These are phyloP conservation scores for Fulmarus glacialis DNA, from an alignment of 2,113 vertebrate genomes.

Conservation along the genomic window DNA sequence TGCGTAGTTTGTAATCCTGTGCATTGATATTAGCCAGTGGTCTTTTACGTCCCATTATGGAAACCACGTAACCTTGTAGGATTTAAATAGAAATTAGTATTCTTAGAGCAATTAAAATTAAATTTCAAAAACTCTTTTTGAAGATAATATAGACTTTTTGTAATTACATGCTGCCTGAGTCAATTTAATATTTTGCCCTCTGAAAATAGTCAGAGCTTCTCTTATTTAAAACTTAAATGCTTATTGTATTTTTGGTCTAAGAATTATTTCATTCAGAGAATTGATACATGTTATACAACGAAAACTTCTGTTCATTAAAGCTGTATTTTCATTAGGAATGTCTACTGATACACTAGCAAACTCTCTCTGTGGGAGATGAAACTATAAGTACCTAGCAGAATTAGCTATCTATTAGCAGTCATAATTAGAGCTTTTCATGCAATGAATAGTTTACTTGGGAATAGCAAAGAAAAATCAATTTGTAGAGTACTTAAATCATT, in stretches of 20 bases:
- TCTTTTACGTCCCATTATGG: conserved; percentile 88
- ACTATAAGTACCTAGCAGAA: conserved; percentile 42
- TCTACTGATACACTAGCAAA: neutral
- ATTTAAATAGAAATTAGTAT: neutral
- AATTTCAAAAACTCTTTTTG: neutral
- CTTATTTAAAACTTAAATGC: neutral
- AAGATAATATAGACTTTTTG: neutral
- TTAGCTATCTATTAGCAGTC: conserved; percentile 1
- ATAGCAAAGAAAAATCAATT: conserved; percentile 25
- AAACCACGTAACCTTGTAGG: conserved; percentile 82
- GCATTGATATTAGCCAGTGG: conserved; percentile 82
- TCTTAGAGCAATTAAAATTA: neutral
- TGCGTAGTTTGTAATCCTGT: conserved; percentile 77
- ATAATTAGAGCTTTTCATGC: conserved; percentile 14
- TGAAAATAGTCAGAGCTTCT: neutral
- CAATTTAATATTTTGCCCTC: neutral
- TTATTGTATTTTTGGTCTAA: neutral
- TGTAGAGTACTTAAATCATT: conserved; percentile 17
- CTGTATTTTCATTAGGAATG: neutral
- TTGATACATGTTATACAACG: neutral
- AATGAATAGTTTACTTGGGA: conserved; percentile 27
- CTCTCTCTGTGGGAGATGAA: conserved; percentile 5
- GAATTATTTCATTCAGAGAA: neutral
- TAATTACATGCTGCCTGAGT: neutral
- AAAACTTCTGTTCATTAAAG: neutral